Percentiles rank a stretch among this genome's conserved stretches.
These are phyloP conservation scores for Cyphomyrmex costatus DNA, from an alignment of 1,140 invertebrate genomes.

Conservation along the genomic window DNA sequence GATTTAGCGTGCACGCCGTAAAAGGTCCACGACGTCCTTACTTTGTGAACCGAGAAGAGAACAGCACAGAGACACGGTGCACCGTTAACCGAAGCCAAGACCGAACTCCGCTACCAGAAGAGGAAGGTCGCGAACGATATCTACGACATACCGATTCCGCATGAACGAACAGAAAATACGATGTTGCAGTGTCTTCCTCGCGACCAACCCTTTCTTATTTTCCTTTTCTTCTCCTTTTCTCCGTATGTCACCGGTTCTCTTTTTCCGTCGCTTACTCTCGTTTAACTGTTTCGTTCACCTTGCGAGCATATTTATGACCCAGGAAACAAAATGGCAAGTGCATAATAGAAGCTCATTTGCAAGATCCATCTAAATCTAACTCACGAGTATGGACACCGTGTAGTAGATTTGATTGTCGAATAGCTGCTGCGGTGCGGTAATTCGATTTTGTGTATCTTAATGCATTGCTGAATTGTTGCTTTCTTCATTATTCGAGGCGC, in stretches of 20 bases:
- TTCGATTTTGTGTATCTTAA: slow-evolving; percentile 14
- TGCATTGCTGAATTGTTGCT: neutral
- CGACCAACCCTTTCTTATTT: slow-evolving; percentile 30
- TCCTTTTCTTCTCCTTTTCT: neutral
- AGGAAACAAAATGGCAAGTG: slow-evolving; percentile 75
- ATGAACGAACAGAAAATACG: slow-evolving; percentile 76
- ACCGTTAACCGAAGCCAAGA: slow-evolving; percentile 69
- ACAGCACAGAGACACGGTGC: slow-evolving; percentile 58
- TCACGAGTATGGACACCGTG: slow-evolving; percentile 20
- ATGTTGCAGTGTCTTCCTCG: slow-evolving; percentile 54
- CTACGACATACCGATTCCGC: slow-evolving; percentile 75
- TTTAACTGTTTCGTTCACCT: slow-evolving; percentile 19
- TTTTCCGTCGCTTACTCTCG: neutral
- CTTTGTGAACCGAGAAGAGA: slow-evolving; percentile 58
- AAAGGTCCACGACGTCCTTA: slow-evolving; percentile 41
- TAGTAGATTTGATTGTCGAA: slow-evolving; percentile 15
- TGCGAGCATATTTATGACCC: slow-evolving; percentile 68
- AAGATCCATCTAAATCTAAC: slow-evolving; percentile 72
- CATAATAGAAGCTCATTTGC: slow-evolving; percentile 70
- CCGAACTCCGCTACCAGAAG: slow-evolving; percentile 19
- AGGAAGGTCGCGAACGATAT: slow-evolving; percentile 74
- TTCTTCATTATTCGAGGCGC: neutral
- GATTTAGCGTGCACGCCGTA: slow-evolving; percentile 49
- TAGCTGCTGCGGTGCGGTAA: neutral
- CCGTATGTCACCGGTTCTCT: neutral